phyloP scores from a whole-genome alignment of 2,888 invertebrate genomes.

The Ormyrus pomaceus region DNA sequence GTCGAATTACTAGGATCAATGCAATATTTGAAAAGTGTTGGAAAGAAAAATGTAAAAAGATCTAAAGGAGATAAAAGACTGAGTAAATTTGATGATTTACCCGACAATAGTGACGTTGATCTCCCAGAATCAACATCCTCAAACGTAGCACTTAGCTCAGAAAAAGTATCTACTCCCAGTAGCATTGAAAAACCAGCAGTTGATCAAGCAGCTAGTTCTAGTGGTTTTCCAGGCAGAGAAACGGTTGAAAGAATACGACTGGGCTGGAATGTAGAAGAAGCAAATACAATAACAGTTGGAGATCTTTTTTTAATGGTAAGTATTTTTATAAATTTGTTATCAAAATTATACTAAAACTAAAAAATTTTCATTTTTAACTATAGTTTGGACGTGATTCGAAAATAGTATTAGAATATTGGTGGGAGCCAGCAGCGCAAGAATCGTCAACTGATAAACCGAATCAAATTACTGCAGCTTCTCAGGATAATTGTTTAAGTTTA shows the following conservation, averaged over 20 bases:
- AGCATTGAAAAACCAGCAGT: slow-evolving; percentile 59
- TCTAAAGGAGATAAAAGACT: slow-evolving; percentile 72
- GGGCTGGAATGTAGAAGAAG: slow-evolving; percentile 89
- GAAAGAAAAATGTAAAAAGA: slow-evolving; percentile 74
- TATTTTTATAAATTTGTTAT: slow-evolving; percentile 10
- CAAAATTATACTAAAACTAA: not conserved
- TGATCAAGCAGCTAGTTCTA: slow-evolving; percentile 63
- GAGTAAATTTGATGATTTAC: slow-evolving; percentile 63
- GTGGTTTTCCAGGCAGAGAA: slow-evolving; percentile 74
- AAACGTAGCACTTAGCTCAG: slow-evolving; percentile 73
- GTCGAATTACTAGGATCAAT: slow-evolving; percentile 76
- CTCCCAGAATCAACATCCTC: slow-evolving; percentile 75
- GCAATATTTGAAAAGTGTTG: slow-evolving; percentile 71
- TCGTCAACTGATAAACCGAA: slow-evolving; percentile 56
- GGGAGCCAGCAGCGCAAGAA: slow-evolving; percentile 78
- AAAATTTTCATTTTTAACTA: slow-evolving; percentile 58
- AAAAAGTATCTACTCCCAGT: slow-evolving; percentile 74
- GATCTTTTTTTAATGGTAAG: slow-evolving; percentile 92
- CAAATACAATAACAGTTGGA: slow-evolving; percentile 89
- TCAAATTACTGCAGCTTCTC: slow-evolving; percentile 50
- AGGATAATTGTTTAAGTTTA: slow-evolving; percentile 67
- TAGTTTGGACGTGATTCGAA: slow-evolving; percentile 86
- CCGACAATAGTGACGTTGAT: slow-evolving; percentile 79
- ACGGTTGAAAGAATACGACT: slow-evolving; percentile 72
- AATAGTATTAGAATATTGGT: slow-evolving; percentile 87